Base-by-base conservation (phyloP, 2,888 invertebrate genomes). In the Adelphocoris suturalis region DNA sequence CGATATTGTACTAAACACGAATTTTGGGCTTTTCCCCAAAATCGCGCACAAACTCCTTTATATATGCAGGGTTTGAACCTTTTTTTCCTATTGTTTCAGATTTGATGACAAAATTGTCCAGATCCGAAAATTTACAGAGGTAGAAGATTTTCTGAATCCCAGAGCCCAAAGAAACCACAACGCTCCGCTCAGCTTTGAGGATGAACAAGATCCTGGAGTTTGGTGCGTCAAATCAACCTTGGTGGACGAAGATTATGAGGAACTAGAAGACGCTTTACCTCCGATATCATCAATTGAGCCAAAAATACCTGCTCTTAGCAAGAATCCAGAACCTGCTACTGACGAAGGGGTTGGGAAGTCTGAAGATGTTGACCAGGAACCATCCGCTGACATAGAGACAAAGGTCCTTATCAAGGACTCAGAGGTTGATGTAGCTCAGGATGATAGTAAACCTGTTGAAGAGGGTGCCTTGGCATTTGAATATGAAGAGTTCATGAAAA, bases 401-500 rank as follows among this genome's bases (percentile, higher is more conserved):
- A 82, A 48, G n/a, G 0, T 9, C 11, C 47, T 27, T n/a, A 12
- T 75, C 28, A 47, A 80, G 28, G 14, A 78, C 13, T n/a, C 37
- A 3, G 23, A 12, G 19, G 23, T 68, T 27, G 68, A 23, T 23
- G 76, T 78, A 52, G 88, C 23, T 23, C 84, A 89, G 28, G 46
- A 78, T 27, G 57, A 19, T n/a, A n/a, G 57, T 57, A 27, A 85
- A 19, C 28, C 13, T 46, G 28, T 12, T n/a, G 19, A 48, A 27
- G 52, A 80, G 57, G 84, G 19, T 12, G 52, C 61, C 19, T 92
- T 94, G 48, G 94, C 93, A 0, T 94, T 94, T 2, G 95, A 95
- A 92, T 95, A 95, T 91, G 95, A 95, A 92, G 94, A 95, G 92
- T 95, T 95, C 91, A 94, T 95, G 93, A 95, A 95, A 92, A 94